Evolutionary conservation across 2,888 invertebrate genomes (phyloP), one percentile per base, ranked within the genome.

Genomic region (Leucophenga montana): DNA sequence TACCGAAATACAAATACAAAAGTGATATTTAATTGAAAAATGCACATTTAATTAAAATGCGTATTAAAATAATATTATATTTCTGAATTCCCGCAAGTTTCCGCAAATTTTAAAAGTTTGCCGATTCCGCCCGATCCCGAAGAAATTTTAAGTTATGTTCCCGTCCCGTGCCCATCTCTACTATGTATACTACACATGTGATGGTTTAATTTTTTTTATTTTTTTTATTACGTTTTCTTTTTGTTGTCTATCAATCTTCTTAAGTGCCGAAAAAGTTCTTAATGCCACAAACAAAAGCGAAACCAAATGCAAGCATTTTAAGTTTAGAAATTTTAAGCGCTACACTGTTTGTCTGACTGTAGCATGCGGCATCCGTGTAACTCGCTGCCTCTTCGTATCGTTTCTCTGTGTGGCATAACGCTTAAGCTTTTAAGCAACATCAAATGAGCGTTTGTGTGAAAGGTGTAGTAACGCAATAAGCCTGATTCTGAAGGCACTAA

Each of bases 401-500:
- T 27, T 27, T 27, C 27, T 2, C 27, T 27, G 27, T 4, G 4
- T 27, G 27, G 3, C 27, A 27, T 3, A 48, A 46, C 16, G 22
- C 27, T 64, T 46, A 46, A 46, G 62, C 46, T 22, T 46, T 48
- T 64, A 46, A 46, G 46, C 18, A 46, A n/a, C 46, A 20, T 16
- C 4, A 61, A 16, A 48, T 57, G 69, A 39, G 54, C 20, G 54
- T 16, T 9, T 62, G 27, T 62, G n/a, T 14, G 16, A 44, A 53
- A 22, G 18, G 50, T 50, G 50, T 50, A 16, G 31, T 78, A 72
- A 75, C 73, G 70, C 76, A 71, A 74, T 57, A 70, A 74, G 80
- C 76, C 84, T 80, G 77, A 78, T 78, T 80, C 79, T 73, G 74
- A 81, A 81, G 84, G 77, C 81, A 79, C 81, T 84, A 83, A 82